Evolutionary conservation across 2,113 vertebrate species (phyloP).

Genomic region (Gulo gulo): DNA sequence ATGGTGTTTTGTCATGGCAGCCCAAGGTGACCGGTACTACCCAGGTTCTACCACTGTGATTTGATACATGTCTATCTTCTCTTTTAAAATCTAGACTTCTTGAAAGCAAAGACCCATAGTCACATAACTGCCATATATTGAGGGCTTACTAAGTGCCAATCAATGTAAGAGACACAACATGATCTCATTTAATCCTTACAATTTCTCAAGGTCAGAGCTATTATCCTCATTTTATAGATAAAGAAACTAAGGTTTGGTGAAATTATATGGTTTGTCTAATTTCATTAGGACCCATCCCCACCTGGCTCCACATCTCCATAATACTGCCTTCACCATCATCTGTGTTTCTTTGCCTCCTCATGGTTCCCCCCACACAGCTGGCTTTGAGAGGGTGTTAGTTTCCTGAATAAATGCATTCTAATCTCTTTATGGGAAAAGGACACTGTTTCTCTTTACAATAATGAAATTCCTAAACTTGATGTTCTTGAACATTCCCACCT

Average conservation of each 20-base stretch:
- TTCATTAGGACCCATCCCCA: neutral
- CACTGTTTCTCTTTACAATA: neutral
- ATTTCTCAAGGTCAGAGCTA: neutral
- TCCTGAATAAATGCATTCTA: neutral
- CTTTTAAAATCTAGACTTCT: neutral
- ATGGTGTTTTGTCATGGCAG: neutral
- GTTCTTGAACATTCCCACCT: neutral
- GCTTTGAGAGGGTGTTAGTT: neutral
- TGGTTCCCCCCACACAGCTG: neutral
- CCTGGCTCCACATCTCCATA: neutral
- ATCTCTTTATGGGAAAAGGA: neutral
- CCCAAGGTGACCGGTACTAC: neutral
- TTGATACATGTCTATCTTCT: neutral
- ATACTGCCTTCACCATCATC: neutral
- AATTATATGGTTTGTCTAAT: neutral
- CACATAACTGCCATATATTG: neutral
- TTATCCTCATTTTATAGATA: neutral
- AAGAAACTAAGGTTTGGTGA: neutral
- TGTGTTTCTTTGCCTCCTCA: neutral
- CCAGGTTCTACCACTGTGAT: neutral
- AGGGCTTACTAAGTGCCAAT: neutral
- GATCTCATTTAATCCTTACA: slow-evolving; percentile 9
- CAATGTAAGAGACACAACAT: neutral
- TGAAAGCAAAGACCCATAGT: neutral
- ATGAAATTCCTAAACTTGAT: slow-evolving; percentile 16